Base-by-base conservation (phyloP, 2,113 vertebrate species). In the Eulacestoma nigropectus region DNA sequence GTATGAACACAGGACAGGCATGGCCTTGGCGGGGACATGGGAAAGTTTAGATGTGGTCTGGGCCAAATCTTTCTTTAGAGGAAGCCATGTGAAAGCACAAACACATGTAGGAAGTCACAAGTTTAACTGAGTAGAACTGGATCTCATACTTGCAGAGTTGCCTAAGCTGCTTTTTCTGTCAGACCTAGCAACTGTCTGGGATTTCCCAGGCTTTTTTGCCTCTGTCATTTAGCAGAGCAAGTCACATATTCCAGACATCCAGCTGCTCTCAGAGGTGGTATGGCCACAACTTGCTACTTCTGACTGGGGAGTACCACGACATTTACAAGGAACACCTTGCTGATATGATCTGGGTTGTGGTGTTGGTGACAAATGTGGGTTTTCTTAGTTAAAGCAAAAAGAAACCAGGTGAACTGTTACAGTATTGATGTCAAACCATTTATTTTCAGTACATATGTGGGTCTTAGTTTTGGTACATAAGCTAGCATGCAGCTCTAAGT, bases 61-160 rank as follows among this genome's bases (percentile, higher is more conserved):
- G 49, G 42, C 75, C 60, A 90, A 53, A 41, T 76, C 23, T 84
- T 68, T 78, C 59, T 87, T 85, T 79, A 96, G 89, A 69, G 60
- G 42, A 92, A 95, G 52, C 56, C 90, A 85, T 75, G 92, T 88
- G 95, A 95, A 93, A 95, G 67, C 70, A 67, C 52, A 86, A 85
- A 88, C 78, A 59, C 90, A 80, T 70, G 72, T 47, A 63, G 64
- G 35, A 91, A 80, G 12, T 73, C 35, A 41, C 30, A 85, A 73
- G 46, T 70, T 7, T 68, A 79, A 78, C 39, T 47, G 47, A 33
- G 72, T 35, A 56, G 53, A 95, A 75, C 11, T 33, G 49, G 5
- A 14, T 78, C 65, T 92, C 37, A 19, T 6, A 15, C 10, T 63
- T 44, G 13, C 59, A 56, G 42, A 83, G 19, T 55, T 74, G 30